A percentile compares a stretch with the other conserved stretches of the same genome.
Conservation (phyloP, 1,140 invertebrate genomes). For the Wiebesia pumilae region DNA sequence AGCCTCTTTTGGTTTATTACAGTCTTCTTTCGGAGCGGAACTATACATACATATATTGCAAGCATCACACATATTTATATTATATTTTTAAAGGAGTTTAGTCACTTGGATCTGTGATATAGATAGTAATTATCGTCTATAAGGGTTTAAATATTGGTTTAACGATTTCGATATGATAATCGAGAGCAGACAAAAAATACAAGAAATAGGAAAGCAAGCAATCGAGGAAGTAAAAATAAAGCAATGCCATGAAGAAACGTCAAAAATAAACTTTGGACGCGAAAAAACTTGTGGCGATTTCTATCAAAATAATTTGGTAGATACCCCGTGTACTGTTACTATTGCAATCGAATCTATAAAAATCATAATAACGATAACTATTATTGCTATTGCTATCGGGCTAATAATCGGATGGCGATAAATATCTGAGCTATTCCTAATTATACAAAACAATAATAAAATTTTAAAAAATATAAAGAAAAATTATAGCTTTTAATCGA, state of each 20-base stretch:
- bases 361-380: constrained; percentile 54
- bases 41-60: constrained; percentile 64
- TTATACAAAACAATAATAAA: constrained; percentile 8
- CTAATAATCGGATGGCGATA: neutral
- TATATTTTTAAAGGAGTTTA: constrained; percentile 76
- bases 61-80: constrained; percentile 74
- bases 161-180: constrained; percentile 70
- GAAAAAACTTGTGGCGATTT: constrained; percentile 58
- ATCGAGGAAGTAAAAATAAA: constrained; percentile 50
- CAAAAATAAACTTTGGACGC: constrained; percentile 53
- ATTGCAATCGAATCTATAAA: constrained; percentile 53
- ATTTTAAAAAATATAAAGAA: neutral
- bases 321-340: constrained; percentile 58
- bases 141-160: constrained; percentile 73
- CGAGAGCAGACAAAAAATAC: constrained; percentile 53
- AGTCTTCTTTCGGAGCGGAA: constrained; percentile 63
- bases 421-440: constrained; percentile 12
- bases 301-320: constrained; percentile 69
- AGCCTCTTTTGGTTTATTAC: constrained; percentile 61
- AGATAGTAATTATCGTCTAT: constrained; percentile 76
- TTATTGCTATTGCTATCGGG: constrained; percentile 53
- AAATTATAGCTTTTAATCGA: constrained; percentile 30
- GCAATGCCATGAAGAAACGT: constrained; percentile 67
- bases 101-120: constrained; percentile 76
- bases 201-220: constrained; percentile 33